Evolutionary conservation across 2,797 vertebrate genomes (phyloP).

Genomic region (Ispidina lecontei): DNA sequence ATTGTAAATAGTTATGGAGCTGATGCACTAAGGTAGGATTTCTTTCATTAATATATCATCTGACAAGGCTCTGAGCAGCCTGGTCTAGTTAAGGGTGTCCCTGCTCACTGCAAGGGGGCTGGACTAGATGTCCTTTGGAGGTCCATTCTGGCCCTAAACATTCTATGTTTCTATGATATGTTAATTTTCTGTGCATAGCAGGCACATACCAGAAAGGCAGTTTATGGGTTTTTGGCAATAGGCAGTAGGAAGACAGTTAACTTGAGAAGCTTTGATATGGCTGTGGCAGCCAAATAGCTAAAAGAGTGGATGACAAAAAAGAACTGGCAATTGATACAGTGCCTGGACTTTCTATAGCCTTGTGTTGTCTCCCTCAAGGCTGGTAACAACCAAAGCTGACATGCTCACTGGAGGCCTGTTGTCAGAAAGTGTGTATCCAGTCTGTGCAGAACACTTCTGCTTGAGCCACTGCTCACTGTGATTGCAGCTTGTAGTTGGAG

Average conservation of each 20-base stretch:
- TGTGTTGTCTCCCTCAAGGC: background rate
- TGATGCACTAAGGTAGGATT: constrained; percentile 91
- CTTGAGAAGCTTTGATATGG: background rate
- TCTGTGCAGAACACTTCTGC: background rate
- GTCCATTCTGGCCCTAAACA: too few species aligned
- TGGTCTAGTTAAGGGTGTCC: too few species aligned
- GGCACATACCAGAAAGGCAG: background rate
- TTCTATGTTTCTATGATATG: too few species aligned
- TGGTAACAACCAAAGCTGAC: background rate
- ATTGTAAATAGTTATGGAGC: constrained; percentile 92
- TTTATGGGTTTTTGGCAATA: background rate
- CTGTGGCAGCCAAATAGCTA: background rate
- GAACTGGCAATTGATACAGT: background rate
- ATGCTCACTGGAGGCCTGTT: background rate
- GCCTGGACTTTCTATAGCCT: background rate
- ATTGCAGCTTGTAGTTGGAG: background rate
- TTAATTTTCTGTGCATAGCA: background rate
- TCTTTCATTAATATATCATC: background rate
- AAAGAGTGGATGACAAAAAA: background rate
- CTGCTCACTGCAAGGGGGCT: too few species aligned
- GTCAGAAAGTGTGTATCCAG: background rate
- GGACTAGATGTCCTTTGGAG: too few species aligned
- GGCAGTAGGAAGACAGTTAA: background rate
- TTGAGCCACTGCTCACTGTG: background rate
- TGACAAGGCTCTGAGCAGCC: too few species aligned